Evolutionary conservation across 2,113 vertebrate genomes (phyloP).

Genomic region (Potamarius usumacintae): DNA sequence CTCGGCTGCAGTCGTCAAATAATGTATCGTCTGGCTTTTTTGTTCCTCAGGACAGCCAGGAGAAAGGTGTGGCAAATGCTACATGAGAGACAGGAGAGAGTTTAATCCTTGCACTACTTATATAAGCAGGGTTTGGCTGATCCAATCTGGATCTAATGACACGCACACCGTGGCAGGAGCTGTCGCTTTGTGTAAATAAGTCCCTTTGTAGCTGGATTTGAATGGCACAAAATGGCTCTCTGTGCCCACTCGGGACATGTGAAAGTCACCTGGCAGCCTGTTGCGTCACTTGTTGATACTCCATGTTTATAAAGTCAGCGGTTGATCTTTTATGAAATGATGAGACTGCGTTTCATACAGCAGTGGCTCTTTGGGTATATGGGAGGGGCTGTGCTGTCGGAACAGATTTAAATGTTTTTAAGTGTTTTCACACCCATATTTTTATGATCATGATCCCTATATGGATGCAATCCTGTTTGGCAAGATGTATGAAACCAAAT

Average conservation of each 20-base stretch:
- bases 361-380: neutral
- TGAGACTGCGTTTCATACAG: neutral
- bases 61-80: constrained; percentile 13
- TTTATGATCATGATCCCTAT: neutral
- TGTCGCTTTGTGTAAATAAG: constrained; percentile 22
- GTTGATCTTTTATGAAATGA: neutral
- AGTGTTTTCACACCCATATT: neutral
- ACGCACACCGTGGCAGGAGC: constrained; percentile 3
- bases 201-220: constrained; percentile 14
- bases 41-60: constrained; percentile 6
- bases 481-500: neutral
- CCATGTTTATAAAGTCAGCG: neutral
- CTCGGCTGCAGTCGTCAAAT: neutral
- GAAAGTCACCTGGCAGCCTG: neutral
- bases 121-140: constrained; percentile 61
- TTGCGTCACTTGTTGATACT: neutral
- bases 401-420: neutral
- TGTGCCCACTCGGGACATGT: neutral
- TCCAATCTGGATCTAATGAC: constrained; percentile 58
- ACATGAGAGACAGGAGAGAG: constrained; percentile 41
- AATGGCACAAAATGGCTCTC: neutral
- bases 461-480: neutral
- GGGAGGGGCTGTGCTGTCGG: neutral
- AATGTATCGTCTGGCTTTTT: neutral
- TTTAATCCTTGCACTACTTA: constrained; percentile 49